Conservation (phyloP, 1,140 invertebrate genomes). For the Eurosta solidaginis region DNA sequence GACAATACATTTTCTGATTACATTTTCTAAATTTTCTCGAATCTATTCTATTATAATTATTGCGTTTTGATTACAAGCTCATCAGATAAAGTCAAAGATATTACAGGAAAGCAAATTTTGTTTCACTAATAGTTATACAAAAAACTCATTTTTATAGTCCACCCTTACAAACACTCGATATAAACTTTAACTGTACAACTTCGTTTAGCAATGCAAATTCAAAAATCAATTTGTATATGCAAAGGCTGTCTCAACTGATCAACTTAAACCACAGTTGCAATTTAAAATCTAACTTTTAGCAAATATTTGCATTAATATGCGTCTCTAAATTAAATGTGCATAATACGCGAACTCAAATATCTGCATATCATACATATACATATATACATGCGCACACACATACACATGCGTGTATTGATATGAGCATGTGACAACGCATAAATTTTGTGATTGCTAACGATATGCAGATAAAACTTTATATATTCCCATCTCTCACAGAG, state of each 20-base stretch:
- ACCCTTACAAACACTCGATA: too few species aligned
- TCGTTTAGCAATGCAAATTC: slow-evolving; percentile 15
- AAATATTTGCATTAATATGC: slow-evolving; percentile 2
- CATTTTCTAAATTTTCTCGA: too few species aligned
- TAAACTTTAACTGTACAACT: not conserved
- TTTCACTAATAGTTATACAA: too few species aligned
- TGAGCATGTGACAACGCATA: not conserved
- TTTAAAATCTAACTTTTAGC: slow-evolving; percentile 13
- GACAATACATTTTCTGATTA: too few species aligned
- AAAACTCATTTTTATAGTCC: too few species aligned
- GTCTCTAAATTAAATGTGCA: slow-evolving; percentile 16
- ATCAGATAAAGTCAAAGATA: too few species aligned
- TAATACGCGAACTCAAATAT: not conserved
- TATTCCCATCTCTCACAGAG: not conserved
- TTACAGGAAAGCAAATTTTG: too few species aligned
- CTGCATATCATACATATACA: not conserved
- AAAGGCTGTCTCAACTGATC: not conserved
- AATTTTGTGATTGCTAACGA: slow-evolving; percentile 15
- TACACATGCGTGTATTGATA: not conserved
- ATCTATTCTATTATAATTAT: too few species aligned
- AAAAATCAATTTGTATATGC: not conserved
- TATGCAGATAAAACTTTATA: not conserved
- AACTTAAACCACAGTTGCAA: not conserved
- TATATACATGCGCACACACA: not conserved
- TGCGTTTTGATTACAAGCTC: too few species aligned